phyloP scores from a whole-genome alignment of 1,140 invertebrate genomes.

The Lasaia peninsularis region DNA sequence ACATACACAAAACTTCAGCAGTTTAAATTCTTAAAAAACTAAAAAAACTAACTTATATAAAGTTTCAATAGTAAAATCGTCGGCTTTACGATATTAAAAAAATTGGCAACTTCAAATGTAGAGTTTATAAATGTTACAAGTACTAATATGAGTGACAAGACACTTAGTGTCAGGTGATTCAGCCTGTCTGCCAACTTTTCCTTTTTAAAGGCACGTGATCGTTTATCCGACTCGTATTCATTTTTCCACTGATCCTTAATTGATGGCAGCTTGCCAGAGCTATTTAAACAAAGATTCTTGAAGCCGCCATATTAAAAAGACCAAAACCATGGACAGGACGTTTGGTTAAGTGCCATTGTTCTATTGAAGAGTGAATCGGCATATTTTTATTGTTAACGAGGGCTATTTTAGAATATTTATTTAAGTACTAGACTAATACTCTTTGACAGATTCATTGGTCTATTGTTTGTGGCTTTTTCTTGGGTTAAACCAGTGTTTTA shows the following conservation, averaged over 20 bases:
- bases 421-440: not conserved
- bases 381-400: not conserved
- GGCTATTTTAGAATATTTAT: not conserved
- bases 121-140: not conserved
- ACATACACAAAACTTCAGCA: too few relatives aligned
- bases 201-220: slow-evolving; percentile 1
- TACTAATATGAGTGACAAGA: slow-evolving; percentile 4
- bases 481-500: too few relatives aligned
- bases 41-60: too few relatives aligned
- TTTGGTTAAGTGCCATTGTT: slow-evolving; percentile 2
- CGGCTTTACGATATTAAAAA: too few relatives aligned
- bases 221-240: not conserved
- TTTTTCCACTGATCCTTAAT: slow-evolving; percentile 14
- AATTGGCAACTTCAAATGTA: not conserved
- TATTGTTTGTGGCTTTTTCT: too few relatives aligned
- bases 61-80: too few relatives aligned
- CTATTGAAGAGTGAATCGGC: not conserved
- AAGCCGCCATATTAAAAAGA: slow-evolving; percentile 2
- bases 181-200: not conserved
- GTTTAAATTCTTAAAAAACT: too few relatives aligned
- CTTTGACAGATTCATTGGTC: not conserved
- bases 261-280: slow-evolving; percentile 25
- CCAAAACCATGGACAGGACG: not conserved
- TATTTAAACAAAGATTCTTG: slow-evolving; percentile 16
- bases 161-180: slow-evolving; percentile 6